Base-by-base conservation (phyloP, 2,888 invertebrate genomes). In the Phymatocera aterrima region DNA sequence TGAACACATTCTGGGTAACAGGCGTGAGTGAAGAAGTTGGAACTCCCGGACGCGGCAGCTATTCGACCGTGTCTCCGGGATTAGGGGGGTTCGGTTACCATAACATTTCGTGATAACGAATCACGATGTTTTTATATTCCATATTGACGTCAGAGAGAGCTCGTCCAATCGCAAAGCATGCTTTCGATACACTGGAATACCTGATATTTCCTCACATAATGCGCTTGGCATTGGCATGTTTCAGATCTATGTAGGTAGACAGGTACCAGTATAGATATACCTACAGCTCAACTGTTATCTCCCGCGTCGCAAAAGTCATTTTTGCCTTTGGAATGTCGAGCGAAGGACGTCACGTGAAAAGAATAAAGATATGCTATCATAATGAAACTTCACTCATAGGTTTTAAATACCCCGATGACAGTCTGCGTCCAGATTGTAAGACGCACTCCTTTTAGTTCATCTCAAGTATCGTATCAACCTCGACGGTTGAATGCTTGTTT, bases 1-100 rank as follows among this genome's bases (percentile, higher is more conserved):
- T 31, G 72, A 34, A 51, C 31, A 72, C 72, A 72, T 72, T 72
- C 34, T 31, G 34, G 72, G 48, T 72, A 72, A 72, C 72, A 72
- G 51, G 48, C 72, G 48, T 72, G 72, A 72, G 72, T 34, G 72
- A 31, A 51, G 72, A 34, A 31, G 48, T 18, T 51, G 18, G 51
- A 43, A 48, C 31, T 51, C 57, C 51, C 72, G 34, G 72, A 72
- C 48, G 51, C 48, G 48, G 51, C 31, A 72, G 72, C 31, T 51
- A 72, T 72, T 72, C 72, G 51, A 72, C 72, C 72, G 51, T 72
- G 72, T 51, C 34, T 72, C 18, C 28, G 72, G 51, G 34, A 21
- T 5, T 15, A 12, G 72, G 51, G n/a, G 12, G 34, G 8, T 72
- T 51, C 51, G 51, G 48, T 31, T 51, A 18, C 28, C 21, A 24